A percentile compares a stretch with the other conserved stretches of the same genome.
These are phyloP conservation scores for Plotosus lineatus DNA, from an alignment of 2,113 vertebrate genomes.

Conservation along the genomic window DNA sequence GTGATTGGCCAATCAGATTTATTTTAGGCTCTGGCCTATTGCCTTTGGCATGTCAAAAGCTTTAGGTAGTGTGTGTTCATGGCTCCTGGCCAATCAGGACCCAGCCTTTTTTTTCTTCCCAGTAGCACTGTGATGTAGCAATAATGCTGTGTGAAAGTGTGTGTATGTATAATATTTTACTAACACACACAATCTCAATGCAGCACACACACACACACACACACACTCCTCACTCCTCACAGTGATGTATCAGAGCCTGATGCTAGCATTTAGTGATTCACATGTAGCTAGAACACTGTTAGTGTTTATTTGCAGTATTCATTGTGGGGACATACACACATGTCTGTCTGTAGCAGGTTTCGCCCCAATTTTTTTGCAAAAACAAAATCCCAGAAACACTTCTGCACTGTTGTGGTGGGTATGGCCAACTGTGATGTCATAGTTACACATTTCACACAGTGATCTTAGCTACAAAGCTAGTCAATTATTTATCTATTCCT, in stretches of 20 bases:
- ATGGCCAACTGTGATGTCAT: background rate
- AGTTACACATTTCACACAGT: background rate
- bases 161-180: background rate
- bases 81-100: conserved; percentile 6
- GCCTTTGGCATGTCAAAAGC: background rate
- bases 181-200: background rate
- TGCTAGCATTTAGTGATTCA: conserved; percentile 9
- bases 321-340: background rate
- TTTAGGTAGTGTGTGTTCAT: background rate
- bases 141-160: conserved; percentile 45
- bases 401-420: background rate
- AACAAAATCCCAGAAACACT: conserved; percentile 11
- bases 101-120: conserved; percentile 51
- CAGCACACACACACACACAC: background rate
- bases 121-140: conserved; percentile 78
- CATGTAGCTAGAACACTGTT: background rate
- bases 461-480: background rate
- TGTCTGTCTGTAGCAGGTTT: conserved; percentile 19
- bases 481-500: background rate
- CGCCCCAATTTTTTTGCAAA: conserved; percentile 66
- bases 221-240: background rate
- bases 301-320: conserved; percentile 23
- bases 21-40: background rate
- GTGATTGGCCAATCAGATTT: background rate
- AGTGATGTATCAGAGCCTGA: background rate